Base-by-base conservation (phyloP, 2,797 vertebrate species). In the Lagothrix lagotricha region DNA sequence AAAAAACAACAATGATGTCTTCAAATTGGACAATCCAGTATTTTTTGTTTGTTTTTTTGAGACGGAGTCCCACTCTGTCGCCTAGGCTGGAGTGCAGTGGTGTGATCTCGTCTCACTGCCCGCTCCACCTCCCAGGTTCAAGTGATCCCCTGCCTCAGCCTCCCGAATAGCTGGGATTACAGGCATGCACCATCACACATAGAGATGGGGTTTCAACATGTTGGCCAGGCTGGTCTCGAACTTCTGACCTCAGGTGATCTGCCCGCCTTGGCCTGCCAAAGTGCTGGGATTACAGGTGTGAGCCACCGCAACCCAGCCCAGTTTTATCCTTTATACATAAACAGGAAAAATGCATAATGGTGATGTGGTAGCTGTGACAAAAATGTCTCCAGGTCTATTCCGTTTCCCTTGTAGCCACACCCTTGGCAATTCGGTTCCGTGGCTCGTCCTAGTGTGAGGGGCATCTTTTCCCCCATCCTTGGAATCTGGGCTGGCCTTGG, bases 381-480 rank as follows among this genome's bases (percentile, higher is more conserved):
- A 79, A 44, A 39, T 6, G 7, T 6, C 33, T 48, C 64, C 57
- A 28, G 15, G 46, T 52, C 24, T 58, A 39, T 4, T 7, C 11
- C 24, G 15, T 67, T 44, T 76, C 12, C 19, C 46, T 4, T 2
- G 2, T 0, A 14, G 81, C 28, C 67, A 22, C 7, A 1, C 3
- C 39, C 15, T 10, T 24, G 67, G 24, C 22, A 44, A 20, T 24
- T 1, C 0, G 52, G 14, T 36, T 24, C 20, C 0, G 24, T 0
- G 10, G 80, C 28, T 44, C 36, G 20, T 20, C 1, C 22, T 26
- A 19, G 0, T 1, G 19, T 5, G 4, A 46, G 2, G 5, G 14
- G 61, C 17, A 5, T 13, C 17, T 4, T 6, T 14, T 12, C 22
- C 22, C 44, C 33, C 3, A 11, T 9, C 41, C 17, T 0, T 0